Evolutionary conservation across 1,140 invertebrate genomes (phyloP).

Genomic region (Micrasema minimum): DNA sequence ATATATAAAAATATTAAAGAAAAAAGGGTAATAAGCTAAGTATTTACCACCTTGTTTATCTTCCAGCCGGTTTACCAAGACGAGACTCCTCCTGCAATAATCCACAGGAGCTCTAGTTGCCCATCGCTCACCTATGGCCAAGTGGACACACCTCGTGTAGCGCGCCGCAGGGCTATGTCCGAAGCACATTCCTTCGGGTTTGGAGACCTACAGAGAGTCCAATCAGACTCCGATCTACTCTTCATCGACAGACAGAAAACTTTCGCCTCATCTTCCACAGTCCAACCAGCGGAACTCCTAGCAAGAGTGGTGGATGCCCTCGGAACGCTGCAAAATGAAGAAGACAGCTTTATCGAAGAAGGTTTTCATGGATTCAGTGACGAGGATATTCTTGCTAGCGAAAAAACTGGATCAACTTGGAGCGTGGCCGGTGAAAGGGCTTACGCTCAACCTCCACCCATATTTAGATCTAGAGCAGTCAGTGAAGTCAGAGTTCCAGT

Average conservation of each 20-base stretch:
- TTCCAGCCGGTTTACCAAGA: constrained; percentile 69
- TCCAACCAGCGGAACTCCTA: constrained; percentile 78
- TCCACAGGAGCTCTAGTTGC: constrained; percentile 68
- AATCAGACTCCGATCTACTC: constrained; percentile 80
- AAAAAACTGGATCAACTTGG: constrained; percentile 68
- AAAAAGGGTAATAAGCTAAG: too few species aligned
- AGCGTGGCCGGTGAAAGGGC: constrained; percentile 66
- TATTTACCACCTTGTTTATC: not conserved
- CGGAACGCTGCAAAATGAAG: constrained; percentile 70
- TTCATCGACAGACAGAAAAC: constrained; percentile 81
- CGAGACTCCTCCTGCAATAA: constrained; percentile 56
- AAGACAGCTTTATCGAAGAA: constrained; percentile 51
- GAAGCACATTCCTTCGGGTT: constrained; percentile 65
- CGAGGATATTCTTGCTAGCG: constrained; percentile 75
- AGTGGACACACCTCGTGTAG: constrained; percentile 61
- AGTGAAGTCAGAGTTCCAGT: constrained; percentile 63
- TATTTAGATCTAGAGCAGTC: constrained; percentile 66
- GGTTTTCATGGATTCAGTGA: constrained; percentile 75
- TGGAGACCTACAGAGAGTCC: constrained; percentile 69
- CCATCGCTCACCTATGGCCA: constrained; percentile 67
- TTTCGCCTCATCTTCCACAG: constrained; percentile 72
- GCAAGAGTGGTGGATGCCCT: constrained; percentile 80
- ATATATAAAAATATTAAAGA: not conserved
- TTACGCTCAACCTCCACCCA: constrained; percentile 57
- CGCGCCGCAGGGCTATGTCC: constrained; percentile 71